phyloP scores from a whole-genome alignment of 2,888 invertebrate species.

The Microctonus brassicae region DNA sequence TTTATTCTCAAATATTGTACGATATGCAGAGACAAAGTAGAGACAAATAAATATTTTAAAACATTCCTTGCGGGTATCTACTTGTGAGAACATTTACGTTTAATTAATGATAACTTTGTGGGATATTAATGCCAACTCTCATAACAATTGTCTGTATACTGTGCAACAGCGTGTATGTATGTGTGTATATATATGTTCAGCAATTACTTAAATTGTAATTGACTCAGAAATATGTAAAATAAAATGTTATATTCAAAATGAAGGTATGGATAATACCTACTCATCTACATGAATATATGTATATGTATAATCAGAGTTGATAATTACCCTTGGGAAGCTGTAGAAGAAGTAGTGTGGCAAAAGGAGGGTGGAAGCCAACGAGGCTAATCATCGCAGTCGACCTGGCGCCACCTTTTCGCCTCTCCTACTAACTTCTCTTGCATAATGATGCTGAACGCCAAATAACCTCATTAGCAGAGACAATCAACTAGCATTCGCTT shows the following conservation, averaged over 20 bases:
- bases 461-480: constrained; percentile 28
- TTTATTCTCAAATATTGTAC: too few species aligned
- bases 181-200: too few species aligned
- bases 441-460: constrained; percentile 21
- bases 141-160: background rate
- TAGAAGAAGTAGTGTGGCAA: constrained; percentile 6
- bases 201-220: background rate
- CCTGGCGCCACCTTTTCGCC: background rate
- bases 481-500: constrained; percentile 18
- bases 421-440: background rate
- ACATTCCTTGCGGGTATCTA: constrained; percentile 8
- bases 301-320: background rate
- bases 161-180: background rate
- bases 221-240: background rate
- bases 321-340: constrained; percentile 13
- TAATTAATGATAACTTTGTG: background rate
- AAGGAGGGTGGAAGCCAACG: constrained; percentile 6
- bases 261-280: background rate
- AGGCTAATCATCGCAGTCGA: constrained; percentile 15
- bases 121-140: background rate
- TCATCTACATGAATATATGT: background rate
- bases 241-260: background rate
- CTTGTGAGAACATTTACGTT: background rate
- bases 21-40: background rate
- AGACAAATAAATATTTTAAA: constrained; percentile 36